phyloP scores from a whole-genome alignment of 2,113 vertebrate genomes.

The Noctilio leporinus region DNA sequence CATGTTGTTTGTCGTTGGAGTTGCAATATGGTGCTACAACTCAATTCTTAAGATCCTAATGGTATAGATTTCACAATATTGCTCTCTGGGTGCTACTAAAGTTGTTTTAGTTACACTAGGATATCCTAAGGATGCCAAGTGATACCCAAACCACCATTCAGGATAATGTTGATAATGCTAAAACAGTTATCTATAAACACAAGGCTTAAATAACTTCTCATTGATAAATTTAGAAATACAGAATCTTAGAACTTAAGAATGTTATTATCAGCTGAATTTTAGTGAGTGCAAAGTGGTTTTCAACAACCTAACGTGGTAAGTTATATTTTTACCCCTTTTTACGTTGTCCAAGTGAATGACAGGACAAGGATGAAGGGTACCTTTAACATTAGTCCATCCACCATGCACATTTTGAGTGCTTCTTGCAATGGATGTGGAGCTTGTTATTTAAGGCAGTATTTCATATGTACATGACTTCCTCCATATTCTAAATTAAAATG shows the following conservation, averaged over 20 bases:
- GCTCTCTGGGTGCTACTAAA: background rate
- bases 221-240: background rate
- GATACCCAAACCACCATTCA: conserved; percentile 11
- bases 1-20: background rate
- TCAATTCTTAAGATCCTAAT: conserved; percentile 1
- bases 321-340: background rate
- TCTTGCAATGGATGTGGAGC: background rate
- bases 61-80: background rate
- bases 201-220: background rate
- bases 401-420: background rate
- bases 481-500: background rate
- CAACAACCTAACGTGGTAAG: background rate
- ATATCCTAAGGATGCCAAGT: background rate
- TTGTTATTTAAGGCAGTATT: background rate
- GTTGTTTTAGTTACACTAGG: background rate
- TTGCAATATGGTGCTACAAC: background rate
- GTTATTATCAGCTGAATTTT: background rate
- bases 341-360: background rate
- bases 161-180: background rate
- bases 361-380: background rate
- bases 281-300: background rate
- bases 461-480: conserved; percentile 13
- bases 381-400: background rate
- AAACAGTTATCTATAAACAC: background rate
- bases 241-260: background rate